These are phyloP conservation scores for Knipowitschia caucasica DNA, from an alignment of 2,797 vertebrate species.

Conservation along the genomic window DNA sequence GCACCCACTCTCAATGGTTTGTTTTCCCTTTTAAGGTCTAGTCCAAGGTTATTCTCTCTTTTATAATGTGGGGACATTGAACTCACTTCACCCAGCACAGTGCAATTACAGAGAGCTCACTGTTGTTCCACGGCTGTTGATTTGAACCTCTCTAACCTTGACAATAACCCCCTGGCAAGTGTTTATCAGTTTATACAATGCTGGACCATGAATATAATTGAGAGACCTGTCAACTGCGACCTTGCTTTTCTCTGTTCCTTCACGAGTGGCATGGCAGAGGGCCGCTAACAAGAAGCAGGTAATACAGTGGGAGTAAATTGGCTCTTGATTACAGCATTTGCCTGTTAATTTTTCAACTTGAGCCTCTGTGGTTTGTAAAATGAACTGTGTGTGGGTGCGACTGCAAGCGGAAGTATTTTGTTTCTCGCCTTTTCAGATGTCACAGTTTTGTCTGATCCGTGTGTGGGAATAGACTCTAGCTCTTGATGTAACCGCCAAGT, in stretches of 20 bases:
- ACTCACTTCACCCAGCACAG: constrained; percentile 13
- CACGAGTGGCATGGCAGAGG: constrained; percentile 15
- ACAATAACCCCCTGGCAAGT: background rate
- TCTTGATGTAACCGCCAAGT: no score
- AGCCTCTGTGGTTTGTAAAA: constrained; percentile 45
- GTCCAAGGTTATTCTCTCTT: background rate
- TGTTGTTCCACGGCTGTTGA: background rate
- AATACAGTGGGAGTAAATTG: constrained; percentile 53
- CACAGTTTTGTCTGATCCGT: constrained; percentile 2
- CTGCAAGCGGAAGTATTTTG: constrained; percentile 30
- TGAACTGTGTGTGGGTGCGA: constrained; percentile 41
- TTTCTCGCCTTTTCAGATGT: constrained; percentile 29
- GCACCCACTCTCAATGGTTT: background rate
- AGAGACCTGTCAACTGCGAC: constrained; percentile 6
- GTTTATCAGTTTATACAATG: constrained; percentile 4
- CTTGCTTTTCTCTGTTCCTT: constrained; percentile 8
- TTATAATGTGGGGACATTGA: constrained; percentile 16
- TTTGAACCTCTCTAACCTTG: constrained; percentile 26
- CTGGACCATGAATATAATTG: constrained; percentile 1
- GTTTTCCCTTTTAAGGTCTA: constrained; percentile 3
- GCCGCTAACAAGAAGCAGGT: constrained; percentile 37
- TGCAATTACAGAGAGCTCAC: constrained; percentile 31
- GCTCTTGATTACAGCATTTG: constrained; percentile 53
- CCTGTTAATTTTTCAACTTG: constrained; percentile 40
- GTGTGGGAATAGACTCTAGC: no score